Base-by-base conservation (phyloP, 2,888 invertebrate genomes). In the Harpalus rufipes region DNA sequence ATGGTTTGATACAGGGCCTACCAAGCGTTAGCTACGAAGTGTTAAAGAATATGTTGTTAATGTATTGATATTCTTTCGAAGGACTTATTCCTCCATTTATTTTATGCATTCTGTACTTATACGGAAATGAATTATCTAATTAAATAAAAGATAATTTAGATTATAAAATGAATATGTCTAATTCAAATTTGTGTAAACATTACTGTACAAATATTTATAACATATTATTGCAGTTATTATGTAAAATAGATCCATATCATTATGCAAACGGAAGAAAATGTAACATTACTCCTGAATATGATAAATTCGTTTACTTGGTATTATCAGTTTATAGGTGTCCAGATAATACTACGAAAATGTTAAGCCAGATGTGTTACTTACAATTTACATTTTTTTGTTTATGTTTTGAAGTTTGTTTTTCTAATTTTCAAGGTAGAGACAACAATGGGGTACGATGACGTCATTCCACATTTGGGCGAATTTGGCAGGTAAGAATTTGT, bases 391-490 rank as follows among this genome's bases (percentile, higher is more conserved):
- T 68, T 39, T 14, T 12, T 32, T 63, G 25, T 10, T 63, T 5
- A 8, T 25, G 7, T 21, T 68, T 68, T 25, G 32, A 32, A 32
- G 32, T 18, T 78, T 32, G 51, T 7, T 51, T 74, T 74, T 41
- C 7, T 41, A 51, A 51, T 32, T 78, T 25, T 56, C 78, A 78
- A 25, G 32, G 32, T 25, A 58, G 58, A 58, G 25, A 16, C 61
- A 18, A 61, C 58, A 87, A 95, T 95, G 95, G 94, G 94, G 82
- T 95, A 95, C 90, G 95, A 96, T 89, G 95, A 94, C 86, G 93
- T 95, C 21, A 92, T 96, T 84, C 91, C 92, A 1, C 91, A 93
- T 85, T 90, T 95, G 90, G 95, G 95, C 63, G 94, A 95, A 87
- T 95, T 95, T 88, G 95, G 95, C 18, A 92, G 89, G 87, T 91